A percentile compares a stretch with the other conserved stretches of the same genome.
Conservation (phyloP, 1,140 invertebrate genomes). For the Triops longicaudatus region DNA sequence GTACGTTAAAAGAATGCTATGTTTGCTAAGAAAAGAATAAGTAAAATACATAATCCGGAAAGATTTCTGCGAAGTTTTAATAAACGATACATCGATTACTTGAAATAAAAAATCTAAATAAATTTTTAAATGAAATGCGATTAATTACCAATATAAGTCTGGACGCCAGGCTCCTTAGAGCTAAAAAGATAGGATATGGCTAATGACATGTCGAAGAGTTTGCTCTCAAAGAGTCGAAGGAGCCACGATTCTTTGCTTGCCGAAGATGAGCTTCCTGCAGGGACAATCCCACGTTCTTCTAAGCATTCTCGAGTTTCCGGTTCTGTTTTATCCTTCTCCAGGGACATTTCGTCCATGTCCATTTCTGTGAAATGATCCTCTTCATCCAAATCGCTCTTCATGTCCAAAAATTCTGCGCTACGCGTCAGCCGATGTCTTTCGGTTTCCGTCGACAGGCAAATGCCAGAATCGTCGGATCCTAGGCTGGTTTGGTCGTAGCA, state of each 20-base stretch:
- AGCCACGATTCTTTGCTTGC: constrained; percentile 50
- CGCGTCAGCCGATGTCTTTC: constrained; percentile 40
- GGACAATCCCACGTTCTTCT: background rate
- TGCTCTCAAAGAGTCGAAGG: constrained; percentile 87
- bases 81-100: too few relatives aligned
- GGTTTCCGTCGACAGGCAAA: constrained; percentile 65
- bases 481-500: constrained; percentile 55
- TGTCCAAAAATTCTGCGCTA: constrained; percentile 31
- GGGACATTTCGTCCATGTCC: background rate
- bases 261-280: background rate
- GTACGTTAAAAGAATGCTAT: too few relatives aligned
- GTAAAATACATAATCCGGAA: too few relatives aligned
- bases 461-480: constrained; percentile 74
- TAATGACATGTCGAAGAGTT: constrained; percentile 94
- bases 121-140: constrained; percentile 19
- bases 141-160: constrained; percentile 77
- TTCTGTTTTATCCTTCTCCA: background rate
- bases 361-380: background rate
- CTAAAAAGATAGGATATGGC: constrained; percentile 96
- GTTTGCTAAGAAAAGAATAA: too few relatives aligned
- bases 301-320: background rate
- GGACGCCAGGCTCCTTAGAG: constrained; percentile 95
- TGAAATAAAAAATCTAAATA: too few relatives aligned
- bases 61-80: too few relatives aligned
- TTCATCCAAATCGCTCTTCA: constrained; percentile 34